A percentile compares a stretch with the other conserved stretches of the same genome.
phyloP scores from a whole-genome alignment of 2,888 invertebrate species.

The Drosophila testacea region DNA sequence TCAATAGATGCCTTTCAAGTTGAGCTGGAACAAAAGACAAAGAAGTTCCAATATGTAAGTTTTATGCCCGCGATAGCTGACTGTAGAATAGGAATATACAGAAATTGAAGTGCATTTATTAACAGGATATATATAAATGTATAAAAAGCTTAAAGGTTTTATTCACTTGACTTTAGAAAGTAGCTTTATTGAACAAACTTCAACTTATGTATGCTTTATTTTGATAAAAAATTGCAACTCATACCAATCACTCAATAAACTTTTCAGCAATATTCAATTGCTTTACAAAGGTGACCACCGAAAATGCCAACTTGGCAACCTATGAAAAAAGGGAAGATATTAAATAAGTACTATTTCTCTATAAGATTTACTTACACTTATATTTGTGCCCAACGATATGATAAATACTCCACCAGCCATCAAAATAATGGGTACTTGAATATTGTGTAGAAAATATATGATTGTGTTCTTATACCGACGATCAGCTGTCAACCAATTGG shows the following conservation, averaged over 20 bases:
- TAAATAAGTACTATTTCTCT: not conserved
- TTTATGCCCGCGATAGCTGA: too few species aligned
- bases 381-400: slow-evolving; percentile 60
- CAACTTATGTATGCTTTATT: not conserved
- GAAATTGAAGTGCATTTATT: too few species aligned
- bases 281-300: slow-evolving; percentile 57
- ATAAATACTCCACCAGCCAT: slow-evolving; percentile 62
- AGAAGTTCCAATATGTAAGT: too few species aligned
- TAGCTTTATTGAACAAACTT: too few species aligned
- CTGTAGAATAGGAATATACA: too few species aligned
- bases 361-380: slow-evolving; percentile 46
- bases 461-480: slow-evolving; percentile 47
- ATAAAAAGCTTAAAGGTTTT: too few species aligned
- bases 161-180: too few species aligned
- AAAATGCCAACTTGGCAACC: slow-evolving; percentile 69
- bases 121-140: too few species aligned
- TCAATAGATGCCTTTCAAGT: too few species aligned
- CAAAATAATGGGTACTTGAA: slow-evolving; percentile 58
- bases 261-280: slow-evolving; percentile 63
- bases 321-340: not conserved
- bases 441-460: slow-evolving; percentile 58
- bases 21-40: too few species aligned
- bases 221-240: not conserved
- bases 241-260: slow-evolving; percentile 22
- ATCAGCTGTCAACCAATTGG: slow-evolving; percentile 57